Conservation (phyloP, 2,888 invertebrate species). For the Rotaria macrura region DNA sequence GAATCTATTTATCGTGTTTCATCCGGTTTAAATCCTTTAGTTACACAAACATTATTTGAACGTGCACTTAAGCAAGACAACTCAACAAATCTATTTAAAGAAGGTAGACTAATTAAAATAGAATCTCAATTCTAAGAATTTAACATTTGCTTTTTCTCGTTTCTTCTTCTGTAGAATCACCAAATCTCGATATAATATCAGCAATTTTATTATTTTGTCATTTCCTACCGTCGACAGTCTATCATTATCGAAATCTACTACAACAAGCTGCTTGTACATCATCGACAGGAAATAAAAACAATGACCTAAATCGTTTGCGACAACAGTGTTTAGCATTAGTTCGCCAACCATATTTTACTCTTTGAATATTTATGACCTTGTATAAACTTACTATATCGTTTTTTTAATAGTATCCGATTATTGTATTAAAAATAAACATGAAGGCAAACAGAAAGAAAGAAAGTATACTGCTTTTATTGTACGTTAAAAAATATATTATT, state of each 20-base stretch:
- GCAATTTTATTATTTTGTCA: neutral
- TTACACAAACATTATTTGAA: neutral
- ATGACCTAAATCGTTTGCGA: neutral
- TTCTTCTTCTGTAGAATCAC: neutral
- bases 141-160: neutral
- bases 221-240: neutral
- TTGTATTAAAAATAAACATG: neutral
- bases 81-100: neutral
- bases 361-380: neutral
- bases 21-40: neutral
- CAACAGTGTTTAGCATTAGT: neutral
- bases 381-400: neutral
- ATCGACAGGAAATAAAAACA: neutral
- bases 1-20: neutral
- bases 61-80: neutral
- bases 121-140: too few species aligned
- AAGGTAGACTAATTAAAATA: neutral
- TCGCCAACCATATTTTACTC: neutral
- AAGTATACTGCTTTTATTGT: neutral
- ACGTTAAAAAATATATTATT: constrained; percentile 7
- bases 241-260: neutral
- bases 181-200: neutral
- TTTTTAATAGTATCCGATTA: neutral
- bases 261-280: neutral
- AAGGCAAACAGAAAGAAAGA: neutral